Base-by-base conservation (phyloP, 1,140 invertebrate species). In the Atta texana region DNA sequence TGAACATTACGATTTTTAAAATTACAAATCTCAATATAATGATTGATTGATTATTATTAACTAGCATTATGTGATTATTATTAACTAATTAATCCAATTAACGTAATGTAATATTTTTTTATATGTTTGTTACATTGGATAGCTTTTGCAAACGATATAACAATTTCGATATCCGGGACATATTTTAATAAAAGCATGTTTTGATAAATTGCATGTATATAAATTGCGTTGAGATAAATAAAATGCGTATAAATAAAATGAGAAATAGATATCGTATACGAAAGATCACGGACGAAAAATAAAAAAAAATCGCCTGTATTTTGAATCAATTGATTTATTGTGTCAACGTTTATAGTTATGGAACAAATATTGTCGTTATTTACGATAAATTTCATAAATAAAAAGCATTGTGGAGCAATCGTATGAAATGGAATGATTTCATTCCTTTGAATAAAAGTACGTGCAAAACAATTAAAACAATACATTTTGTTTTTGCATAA, bases 311-410 rank as follows among this genome's bases (percentile, higher is more conserved):
- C 10, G 49, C 3, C 28, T 55, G 14, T 81, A 39, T 31, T 14
- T 39, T 51, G 12, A 53, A 78, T 34, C 28, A 66, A 66, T 51
- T 7, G 24, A 34, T 34, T 68, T 31, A 34, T 57, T 57, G 49
- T 34, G n/a, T 66, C n/a, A 31, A 81, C 55, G 18, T 72, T 57
- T 28, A n/a, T n/a, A 71, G 34, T 51, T 21, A 6, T 21, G 34
- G n/a, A 8, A 16, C 34, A 69, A 51, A 21, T 61, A 24, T 12
- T 31, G 24, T 28, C 10, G 44, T 69, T 39, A 69, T 55, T 69
- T 69, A n/a, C 49, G n/a, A 34, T 34, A 69, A 81, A 69, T 81
- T 49, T 69, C 31, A 55, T 21, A 51, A 78, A 78, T 69, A 44
- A 44, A 68, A 44, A 44, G 10, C 34, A 68, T 16, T 39, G 49